Evolutionary conservation across 2,113 vertebrate genomes (phyloP).

Genomic region (Camelus dromedarius): DNA sequence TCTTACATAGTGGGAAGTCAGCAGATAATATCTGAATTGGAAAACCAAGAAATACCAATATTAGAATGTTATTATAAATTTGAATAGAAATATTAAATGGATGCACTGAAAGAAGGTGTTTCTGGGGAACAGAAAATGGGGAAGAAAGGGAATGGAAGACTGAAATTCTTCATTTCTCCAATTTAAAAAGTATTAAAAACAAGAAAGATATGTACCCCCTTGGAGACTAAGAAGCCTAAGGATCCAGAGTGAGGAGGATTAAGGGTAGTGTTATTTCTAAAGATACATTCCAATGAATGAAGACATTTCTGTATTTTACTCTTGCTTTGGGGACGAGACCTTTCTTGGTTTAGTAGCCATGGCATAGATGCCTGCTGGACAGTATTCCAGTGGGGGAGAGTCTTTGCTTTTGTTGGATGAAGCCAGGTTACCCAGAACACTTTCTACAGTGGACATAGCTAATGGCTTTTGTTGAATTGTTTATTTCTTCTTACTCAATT

Average conservation of each 20-base stretch:
- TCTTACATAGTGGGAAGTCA: constrained; percentile 22
- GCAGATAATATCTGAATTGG: neutral
- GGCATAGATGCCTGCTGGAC: neutral
- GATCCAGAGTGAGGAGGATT: neutral
- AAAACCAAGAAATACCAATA: neutral
- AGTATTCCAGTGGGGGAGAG: neutral
- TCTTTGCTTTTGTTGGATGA: neutral
- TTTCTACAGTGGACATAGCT: neutral
- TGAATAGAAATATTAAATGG: neutral
- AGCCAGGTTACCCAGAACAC: neutral
- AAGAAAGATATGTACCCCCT: neutral
- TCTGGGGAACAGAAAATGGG: neutral
- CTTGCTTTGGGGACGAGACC: neutral
- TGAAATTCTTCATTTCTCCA: neutral
- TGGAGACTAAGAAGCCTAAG: neutral
- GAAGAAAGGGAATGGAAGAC: neutral
- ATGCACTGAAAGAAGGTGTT: neutral
- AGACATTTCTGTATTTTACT: neutral
- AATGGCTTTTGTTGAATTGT: neutral
- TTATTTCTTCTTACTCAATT: neutral
- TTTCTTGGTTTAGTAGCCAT: neutral
- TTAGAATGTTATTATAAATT: neutral
- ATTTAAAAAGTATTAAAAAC: neutral
- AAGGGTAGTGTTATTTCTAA: neutral
- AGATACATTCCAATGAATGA: neutral